Percentiles rank a stretch among this genome's conserved stretches.
These are phyloP conservation scores for Tipula lateralis DNA, from an alignment of 2,888 invertebrate genomes.

Conservation along the genomic window DNA sequence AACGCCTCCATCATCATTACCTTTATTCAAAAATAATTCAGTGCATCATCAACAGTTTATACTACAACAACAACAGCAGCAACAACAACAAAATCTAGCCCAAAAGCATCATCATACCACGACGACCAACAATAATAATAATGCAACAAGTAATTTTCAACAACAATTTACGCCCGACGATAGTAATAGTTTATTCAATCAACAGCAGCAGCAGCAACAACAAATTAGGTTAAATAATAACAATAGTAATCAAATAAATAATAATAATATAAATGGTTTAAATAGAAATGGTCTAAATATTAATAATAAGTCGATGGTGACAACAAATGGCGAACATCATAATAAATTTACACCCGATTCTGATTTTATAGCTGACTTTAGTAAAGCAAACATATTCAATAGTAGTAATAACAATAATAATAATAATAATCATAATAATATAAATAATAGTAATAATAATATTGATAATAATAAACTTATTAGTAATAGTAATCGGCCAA, in stretches of 20 bases:
- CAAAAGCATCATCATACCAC: conserved; percentile 34
- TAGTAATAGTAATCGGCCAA: conserved; percentile 31
- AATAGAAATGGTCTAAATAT: conserved; percentile 6
- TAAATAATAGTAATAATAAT: conserved; percentile 36
- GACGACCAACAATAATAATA: conserved; percentile 29
- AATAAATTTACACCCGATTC: conserved; percentile 49
- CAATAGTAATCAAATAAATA: conserved; percentile 27
- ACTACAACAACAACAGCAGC: conserved; percentile 41
- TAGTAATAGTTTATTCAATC: conserved; percentile 33
- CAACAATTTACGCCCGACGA: conserved; percentile 32
- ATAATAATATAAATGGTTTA: conserved; percentile 6
- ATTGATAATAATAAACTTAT: conserved; percentile 34
- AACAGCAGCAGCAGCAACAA: neutral
- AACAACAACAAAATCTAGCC: conserved; percentile 29
- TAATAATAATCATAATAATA: conserved; percentile 38
- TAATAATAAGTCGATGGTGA: neutral
- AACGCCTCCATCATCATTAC: conserved; percentile 46
- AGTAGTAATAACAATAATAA: conserved; percentile 50
- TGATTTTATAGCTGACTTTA: conserved; percentile 66
- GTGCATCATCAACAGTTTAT: conserved; percentile 38
- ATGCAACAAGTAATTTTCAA: conserved; percentile 30
- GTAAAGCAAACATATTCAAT: conserved; percentile 66
- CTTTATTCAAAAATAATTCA: conserved; percentile 36
- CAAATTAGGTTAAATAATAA: conserved; percentile 31
- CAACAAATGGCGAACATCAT: conserved; percentile 25